These are phyloP conservation scores for Pinna nobilis DNA, from an alignment of 1,140 invertebrate genomes.

Conservation along the genomic window DNA sequence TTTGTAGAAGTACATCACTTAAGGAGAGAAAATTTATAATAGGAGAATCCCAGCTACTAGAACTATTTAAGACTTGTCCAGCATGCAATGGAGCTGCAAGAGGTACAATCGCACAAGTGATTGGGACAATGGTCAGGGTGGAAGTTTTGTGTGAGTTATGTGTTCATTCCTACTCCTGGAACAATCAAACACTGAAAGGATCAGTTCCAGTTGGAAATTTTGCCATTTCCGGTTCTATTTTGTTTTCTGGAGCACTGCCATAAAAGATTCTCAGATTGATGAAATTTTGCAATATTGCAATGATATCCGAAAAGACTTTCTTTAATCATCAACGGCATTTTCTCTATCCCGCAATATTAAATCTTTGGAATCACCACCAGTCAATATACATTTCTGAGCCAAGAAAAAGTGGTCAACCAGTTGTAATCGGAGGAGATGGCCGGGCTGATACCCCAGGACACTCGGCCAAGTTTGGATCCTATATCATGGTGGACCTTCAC, in stretches of 20 bases:
- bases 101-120: neutral
- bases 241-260: slow-evolving; percentile 19
- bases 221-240: neutral
- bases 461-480: slow-evolving; percentile 44
- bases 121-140: slow-evolving; percentile 5
- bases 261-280: slow-evolving; percentile 20
- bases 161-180: neutral
- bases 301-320: slow-evolving; percentile 13
- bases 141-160: neutral
- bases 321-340: slow-evolving; percentile 15
- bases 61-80: slow-evolving; percentile 4
- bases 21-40: slow-evolving; percentile 21
- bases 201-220: neutral
- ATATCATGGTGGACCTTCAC: slow-evolving; percentile 37
- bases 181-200: slow-evolving; percentile 10
- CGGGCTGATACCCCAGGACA: slow-evolving; percentile 42
- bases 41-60: neutral
- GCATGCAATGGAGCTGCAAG: neutral
- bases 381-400: neutral
- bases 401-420: neutral
- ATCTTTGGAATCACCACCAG: slow-evolving; percentile 12
- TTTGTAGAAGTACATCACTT: too few species aligned
- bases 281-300: slow-evolving; percentile 16
- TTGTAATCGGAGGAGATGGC: slow-evolving; percentile 43
- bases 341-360: slow-evolving; percentile 14